Conservation (phyloP, 2,113 vertebrate genomes). For the Sander lucioperca region DNA sequence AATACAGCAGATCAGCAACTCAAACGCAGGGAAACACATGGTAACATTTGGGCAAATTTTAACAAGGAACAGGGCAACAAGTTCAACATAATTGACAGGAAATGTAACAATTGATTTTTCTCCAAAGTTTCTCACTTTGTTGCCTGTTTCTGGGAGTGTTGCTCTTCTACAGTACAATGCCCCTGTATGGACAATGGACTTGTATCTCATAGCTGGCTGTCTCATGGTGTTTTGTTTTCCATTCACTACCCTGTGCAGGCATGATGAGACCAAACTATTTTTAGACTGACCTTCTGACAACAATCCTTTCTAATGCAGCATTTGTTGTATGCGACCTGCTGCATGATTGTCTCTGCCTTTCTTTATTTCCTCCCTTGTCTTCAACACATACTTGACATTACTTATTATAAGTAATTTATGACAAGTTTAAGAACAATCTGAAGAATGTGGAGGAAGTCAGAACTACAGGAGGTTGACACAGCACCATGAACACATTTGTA, state of each 20-base stretch:
- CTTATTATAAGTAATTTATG: not conserved
- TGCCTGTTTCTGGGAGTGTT: not conserved
- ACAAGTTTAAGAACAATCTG: not conserved
- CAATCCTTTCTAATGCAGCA: constrained; percentile 57
- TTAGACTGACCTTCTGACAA: constrained; percentile 62
- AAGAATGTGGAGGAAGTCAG: not conserved
- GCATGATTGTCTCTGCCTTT: constrained; percentile 1
- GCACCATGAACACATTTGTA: not conserved
- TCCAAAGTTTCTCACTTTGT: not conserved
- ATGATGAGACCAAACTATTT: constrained; percentile 66
- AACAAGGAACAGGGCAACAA: not conserved
- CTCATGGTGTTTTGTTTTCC: constrained; percentile 50
- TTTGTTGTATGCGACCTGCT: constrained; percentile 35
- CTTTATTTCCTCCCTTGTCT: not conserved
- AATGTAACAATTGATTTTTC: not conserved
- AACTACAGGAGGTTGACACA: not conserved
- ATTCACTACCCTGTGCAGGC: constrained; percentile 20
- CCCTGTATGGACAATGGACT: constrained; percentile 1
- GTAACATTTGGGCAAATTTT: not conserved
- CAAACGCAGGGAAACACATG: too few species aligned
- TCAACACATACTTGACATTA: not conserved
- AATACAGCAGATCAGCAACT: too few species aligned
- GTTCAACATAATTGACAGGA: not conserved
- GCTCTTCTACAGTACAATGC: not conserved
- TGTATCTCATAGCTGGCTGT: not conserved